Base-by-base conservation (phyloP, 1,140 invertebrate species). In the Drosophila oshimai region DNA sequence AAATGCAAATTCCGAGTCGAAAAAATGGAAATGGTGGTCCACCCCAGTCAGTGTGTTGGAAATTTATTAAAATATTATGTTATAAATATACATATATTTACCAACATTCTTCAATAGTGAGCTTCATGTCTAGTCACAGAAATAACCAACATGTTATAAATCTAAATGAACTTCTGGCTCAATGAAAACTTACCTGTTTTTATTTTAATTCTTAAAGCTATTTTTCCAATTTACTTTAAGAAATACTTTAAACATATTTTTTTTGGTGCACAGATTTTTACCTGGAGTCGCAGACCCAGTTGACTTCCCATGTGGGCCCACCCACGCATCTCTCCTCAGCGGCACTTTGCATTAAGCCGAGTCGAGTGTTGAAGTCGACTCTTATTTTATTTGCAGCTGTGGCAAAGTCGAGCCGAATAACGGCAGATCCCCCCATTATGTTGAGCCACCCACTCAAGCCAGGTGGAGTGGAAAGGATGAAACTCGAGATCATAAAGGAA, bases 331-430 rank as follows among this genome's bases (percentile, higher is more conserved):
- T 45, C 58, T 61, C 58, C 44, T 61, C 57, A 28, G 37, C 58
- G 37, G 58, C 58, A 62, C 58, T 62, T 62, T 44, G 57, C 58
- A 62, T 62, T 61, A 62, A 61, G 37, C 55, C 58, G 22, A 24
- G 54, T 62, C 37, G 58, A 62, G 58, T 62, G 58, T 62, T 62
- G 55, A 61, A 62, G 55, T 45, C 58, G 37, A 15, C 55, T 58
- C 49, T 58, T 36, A 44, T 31, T 61, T 57, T 55, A 33, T 41
- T 60, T 44, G 58, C 58, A 62, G 58, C 58, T 62, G 57, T 18
- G 34, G 33, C 46, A 10, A 12, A 6, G 18, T 10, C 18, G 28
- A 29, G 28, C 29, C 29, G 37, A 61, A 44, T 62, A 62, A 62
- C 58, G 58, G 58, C 36, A 61, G 54, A 62, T 62, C 54, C 55